These are phyloP conservation scores for Peromyscus maniculatus DNA, from an alignment of 2,113 vertebrate species.

Conservation along the genomic window DNA sequence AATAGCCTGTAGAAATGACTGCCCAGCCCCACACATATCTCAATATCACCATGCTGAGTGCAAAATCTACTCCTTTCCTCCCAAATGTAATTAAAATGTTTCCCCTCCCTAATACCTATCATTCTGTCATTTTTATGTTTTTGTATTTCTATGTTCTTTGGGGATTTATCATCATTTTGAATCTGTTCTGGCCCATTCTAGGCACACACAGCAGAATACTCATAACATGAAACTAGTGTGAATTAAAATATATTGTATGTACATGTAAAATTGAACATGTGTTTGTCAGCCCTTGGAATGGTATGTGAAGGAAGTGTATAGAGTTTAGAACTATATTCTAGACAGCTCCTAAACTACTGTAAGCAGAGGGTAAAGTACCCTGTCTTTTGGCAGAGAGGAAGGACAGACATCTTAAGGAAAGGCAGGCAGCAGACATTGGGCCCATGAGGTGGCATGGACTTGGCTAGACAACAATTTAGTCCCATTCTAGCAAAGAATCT, in stretches of 20 bases:
- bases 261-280: neutral
- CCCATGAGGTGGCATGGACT: neutral
- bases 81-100: neutral
- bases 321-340: neutral
- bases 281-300: neutral
- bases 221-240: neutral
- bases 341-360: too few relatives aligned
- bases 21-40: neutral
- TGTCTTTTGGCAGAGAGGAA: too few relatives aligned
- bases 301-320: neutral
- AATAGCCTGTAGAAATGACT: neutral
- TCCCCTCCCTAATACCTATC: neutral
- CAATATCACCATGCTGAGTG: neutral
- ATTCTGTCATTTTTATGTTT: neutral
- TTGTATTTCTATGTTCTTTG: neutral
- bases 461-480: too few relatives aligned
- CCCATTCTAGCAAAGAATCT: neutral
- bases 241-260: neutral
- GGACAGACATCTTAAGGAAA: neutral
- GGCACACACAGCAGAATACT: neutral
- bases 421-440: too few relatives aligned
- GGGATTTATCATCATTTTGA: neutral
- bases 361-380: fast-evolving
- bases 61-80: neutral
- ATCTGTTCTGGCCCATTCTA: neutral